Evolutionary conservation across 2,888 invertebrate genomes (phyloP).

Genomic region (Drosophila ustulata): DNA sequence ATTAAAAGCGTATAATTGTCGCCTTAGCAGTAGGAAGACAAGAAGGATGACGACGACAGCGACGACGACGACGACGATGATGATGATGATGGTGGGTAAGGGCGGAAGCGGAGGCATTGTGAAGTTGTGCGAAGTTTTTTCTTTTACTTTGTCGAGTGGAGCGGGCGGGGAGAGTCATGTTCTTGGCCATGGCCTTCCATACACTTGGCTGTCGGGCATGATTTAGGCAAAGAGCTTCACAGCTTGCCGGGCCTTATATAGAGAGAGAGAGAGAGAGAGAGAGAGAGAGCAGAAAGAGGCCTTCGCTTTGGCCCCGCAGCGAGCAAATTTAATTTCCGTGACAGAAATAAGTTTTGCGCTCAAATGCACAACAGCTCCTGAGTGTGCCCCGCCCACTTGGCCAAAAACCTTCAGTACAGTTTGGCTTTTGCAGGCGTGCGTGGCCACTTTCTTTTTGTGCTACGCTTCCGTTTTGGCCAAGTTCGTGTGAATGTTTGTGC

Average conservation of each 20-base stretch:
- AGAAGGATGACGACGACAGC: constrained; percentile 20
- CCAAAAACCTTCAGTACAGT: background rate
- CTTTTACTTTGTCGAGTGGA: constrained; percentile 4
- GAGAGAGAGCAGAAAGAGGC: constrained; percentile 33
- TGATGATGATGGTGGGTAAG: background rate
- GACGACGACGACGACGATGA: constrained; percentile 5
- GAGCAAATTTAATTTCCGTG: constrained; percentile 80
- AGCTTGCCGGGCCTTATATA: constrained; percentile 9
- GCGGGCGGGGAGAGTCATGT: constrained; percentile 9
- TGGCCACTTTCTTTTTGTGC: constrained; percentile 63
- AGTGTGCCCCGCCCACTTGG: constrained; percentile 18
- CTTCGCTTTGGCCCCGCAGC: constrained; percentile 69
- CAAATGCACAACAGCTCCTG: constrained; percentile 71
- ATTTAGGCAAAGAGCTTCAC: constrained; percentile 74
- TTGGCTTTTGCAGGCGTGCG: constrained; percentile 54
- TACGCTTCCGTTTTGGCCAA: constrained; percentile 8
- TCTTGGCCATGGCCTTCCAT: constrained; percentile 37
- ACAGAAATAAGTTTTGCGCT: constrained; percentile 82
- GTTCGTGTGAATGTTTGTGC: background rate
- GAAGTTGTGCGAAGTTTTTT: constrained; percentile 72
- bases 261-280: background rate
- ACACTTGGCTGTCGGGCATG: constrained; percentile 71
- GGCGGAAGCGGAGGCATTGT: constrained; percentile 35
- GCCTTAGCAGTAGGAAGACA: constrained; percentile 65
- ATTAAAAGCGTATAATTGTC: constrained; percentile 81